Conservation (phyloP, 2,113 vertebrate species). For the Scytalopus superciliaris region DNA sequence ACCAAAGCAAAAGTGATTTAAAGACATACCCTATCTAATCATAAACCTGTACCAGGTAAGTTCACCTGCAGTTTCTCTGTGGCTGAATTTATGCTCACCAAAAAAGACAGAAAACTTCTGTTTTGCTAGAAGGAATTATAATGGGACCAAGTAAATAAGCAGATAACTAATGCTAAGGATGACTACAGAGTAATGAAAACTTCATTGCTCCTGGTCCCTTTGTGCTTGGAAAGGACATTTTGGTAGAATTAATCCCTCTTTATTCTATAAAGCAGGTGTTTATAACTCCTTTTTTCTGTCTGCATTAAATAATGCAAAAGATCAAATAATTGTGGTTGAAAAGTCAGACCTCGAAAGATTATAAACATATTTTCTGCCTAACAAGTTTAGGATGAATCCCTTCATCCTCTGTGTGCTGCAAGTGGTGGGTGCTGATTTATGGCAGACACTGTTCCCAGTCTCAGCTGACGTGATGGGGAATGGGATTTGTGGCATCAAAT, state of each 20-base stretch:
- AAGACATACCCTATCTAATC: neutral
- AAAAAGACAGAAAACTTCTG: neutral
- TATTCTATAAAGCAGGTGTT: neutral
- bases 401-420: neutral
- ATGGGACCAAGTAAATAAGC: neutral
- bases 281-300: neutral
- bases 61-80: neutral
- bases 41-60: neutral
- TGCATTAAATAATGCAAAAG: neutral
- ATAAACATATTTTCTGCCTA: neutral
- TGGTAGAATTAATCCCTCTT: neutral
- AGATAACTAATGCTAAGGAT: neutral
- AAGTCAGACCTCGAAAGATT: slow-evolving; percentile 3
- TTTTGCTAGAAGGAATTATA: neutral
- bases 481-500: neutral
- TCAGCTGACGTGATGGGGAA: neutral
- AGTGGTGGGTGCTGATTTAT: accelerated
- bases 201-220: neutral
- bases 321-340: slow-evolving; percentile 15
- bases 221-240: neutral
- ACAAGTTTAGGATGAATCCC: neutral
- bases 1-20: neutral
- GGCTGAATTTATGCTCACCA: neutral
- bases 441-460: neutral
- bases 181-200: neutral